Percentiles rank a stretch among this genome's conserved stretches.
Conservation (phyloP, 2,797 vertebrate genomes). For the Pagetopsis macropterus region DNA sequence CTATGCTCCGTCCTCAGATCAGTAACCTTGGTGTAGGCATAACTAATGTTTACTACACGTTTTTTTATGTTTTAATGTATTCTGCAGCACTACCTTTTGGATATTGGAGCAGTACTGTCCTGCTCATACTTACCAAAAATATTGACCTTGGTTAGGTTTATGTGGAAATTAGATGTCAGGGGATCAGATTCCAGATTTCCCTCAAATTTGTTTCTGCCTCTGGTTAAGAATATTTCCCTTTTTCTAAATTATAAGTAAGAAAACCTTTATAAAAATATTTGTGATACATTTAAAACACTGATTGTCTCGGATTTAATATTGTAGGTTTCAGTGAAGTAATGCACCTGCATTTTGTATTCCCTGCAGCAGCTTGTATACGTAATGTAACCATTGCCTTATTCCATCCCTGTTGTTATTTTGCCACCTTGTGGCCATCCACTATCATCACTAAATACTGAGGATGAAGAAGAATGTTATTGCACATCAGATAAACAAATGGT, state of each 20-base stretch:
- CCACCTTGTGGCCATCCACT: slow-evolving; percentile 46
- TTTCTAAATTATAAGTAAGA: background rate
- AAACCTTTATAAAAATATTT: background rate
- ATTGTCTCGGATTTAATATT: background rate
- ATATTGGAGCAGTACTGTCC: background rate
- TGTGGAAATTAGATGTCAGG: background rate
- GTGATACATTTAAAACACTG: background rate
- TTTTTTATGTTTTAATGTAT: background rate
- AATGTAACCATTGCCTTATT: fast-evolving
- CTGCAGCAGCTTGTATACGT: background rate
- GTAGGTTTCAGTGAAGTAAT: background rate
- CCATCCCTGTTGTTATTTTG: slow-evolving; percentile 3
- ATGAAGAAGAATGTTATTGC: background rate
- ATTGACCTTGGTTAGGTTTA: background rate
- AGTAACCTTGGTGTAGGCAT: slow-evolving; percentile 38
- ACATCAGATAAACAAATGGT: background rate
- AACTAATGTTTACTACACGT: background rate
- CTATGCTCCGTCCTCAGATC: slow-evolving; percentile 45
- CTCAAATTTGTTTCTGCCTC: background rate
- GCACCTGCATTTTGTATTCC: background rate
- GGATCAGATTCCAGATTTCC: background rate
- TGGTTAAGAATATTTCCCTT: background rate
- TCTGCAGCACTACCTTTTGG: background rate
- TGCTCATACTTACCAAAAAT: background rate
- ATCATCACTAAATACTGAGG: slow-evolving; percentile 21